Evolutionary conservation across 2,888 invertebrate genomes (phyloP), one percentile per base, ranked within the genome.

Genomic region (Anarsia innoxiella): DNA sequence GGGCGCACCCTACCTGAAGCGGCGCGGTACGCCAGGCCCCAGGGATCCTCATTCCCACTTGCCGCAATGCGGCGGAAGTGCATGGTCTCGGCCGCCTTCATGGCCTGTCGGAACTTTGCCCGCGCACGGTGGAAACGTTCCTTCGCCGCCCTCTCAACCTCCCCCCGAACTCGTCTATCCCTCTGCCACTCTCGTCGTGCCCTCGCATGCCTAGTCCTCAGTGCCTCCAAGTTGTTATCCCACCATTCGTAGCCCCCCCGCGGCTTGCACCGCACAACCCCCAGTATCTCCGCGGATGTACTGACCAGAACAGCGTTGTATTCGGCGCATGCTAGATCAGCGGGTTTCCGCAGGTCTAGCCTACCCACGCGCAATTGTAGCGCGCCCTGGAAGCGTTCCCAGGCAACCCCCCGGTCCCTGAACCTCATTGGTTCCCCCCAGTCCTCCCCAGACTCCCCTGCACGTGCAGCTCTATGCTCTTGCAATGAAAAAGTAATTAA

Each of bases 1-100:
- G 52, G 47, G 1, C 54, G 41, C 0, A 31, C 4, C 1, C 48
- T 30, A 1, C 53, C 54, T 3, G 42, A 41, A 0, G 54, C 52
- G 0, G 28, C 44, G 0, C 51, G 30, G 3, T 57, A 59, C 0
- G 56, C 57, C 1, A 50, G 5, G 5, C 38, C 32, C 38, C 38
- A 38, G 1, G 23, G 33, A 8, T 33, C 28, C 0, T 12, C 38
- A 23, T 50, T 51, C 0, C 51, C 51, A 0, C 39, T 16, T 0
- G 48, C 41, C 1, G 47, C 46, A 0, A 45, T 28, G 1, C 9
- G 0, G 5, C 16, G 10, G 25, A 37, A 37, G 30, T 12, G 15
- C 2, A 12, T 19, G 1, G 11, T 1, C 15, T 40, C 41, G 2
- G 39, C 39, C 2, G 26, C 13, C 29, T 15, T 27, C 43, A 41